Percentiles rank a stretch among this genome's conserved stretches.
Evolutionary conservation across 2,113 vertebrate genomes (phyloP).

Genomic region (Gallinago paraguaiae): DNA sequence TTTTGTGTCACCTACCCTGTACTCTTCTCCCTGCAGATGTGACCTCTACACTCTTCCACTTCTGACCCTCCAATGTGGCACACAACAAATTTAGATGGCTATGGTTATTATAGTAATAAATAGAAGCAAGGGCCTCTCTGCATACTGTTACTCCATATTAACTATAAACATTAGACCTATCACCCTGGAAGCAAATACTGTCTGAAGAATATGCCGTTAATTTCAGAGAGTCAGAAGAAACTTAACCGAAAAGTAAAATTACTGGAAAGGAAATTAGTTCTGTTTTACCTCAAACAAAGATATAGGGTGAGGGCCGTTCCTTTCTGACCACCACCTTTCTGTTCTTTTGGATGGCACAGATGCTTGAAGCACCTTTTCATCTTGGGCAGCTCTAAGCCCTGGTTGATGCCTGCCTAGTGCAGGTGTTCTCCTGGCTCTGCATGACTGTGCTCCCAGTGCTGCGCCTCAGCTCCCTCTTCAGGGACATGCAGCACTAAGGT

Average conservation of each 20-base stretch:
- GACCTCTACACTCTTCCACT: neutral
- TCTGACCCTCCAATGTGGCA: neutral
- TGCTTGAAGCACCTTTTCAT: neutral
- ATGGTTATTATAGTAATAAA: neutral
- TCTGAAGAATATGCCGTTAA: neutral
- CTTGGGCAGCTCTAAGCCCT: neutral
- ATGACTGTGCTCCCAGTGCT: neutral
- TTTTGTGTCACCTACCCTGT: neutral
- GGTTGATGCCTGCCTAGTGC: neutral
- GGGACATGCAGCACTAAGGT: neutral
- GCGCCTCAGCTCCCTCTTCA: neutral
- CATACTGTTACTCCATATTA: neutral
- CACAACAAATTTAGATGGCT: neutral
- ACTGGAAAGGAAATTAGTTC: neutral
- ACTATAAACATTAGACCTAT: neutral
- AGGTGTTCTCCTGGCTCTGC: neutral
- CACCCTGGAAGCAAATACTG: neutral
- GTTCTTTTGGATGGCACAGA: neutral
- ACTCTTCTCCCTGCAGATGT: neutral
- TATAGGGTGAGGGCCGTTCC: neutral
- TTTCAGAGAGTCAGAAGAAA: neutral
- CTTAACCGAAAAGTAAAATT: neutral
- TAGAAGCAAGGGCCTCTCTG: neutral
- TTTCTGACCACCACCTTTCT: neutral
- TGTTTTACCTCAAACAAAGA: neutral